Conservation (phyloP, 2,888 invertebrate species). For the Drosophila flavopinicola region DNA sequence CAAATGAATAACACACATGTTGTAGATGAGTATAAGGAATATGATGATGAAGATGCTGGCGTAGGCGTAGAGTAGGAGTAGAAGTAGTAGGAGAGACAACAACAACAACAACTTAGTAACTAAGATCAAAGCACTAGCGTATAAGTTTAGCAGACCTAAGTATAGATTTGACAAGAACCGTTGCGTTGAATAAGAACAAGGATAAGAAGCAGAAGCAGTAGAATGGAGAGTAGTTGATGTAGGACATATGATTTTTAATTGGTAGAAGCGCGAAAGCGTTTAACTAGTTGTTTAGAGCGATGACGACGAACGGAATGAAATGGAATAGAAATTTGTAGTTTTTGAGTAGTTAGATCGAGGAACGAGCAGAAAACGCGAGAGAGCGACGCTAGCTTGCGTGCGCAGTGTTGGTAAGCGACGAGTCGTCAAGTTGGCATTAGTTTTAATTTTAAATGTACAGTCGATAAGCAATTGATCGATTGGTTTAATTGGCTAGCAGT, state of each 20-base stretch:
- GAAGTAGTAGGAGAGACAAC: conserved; percentile 41
- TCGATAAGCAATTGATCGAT: conserved; percentile 9
- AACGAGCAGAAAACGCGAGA: background rate
- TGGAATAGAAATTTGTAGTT: conserved; percentile 54
- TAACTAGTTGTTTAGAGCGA: conserved; percentile 43
- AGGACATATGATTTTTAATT: conserved; percentile 63
- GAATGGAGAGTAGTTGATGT: conserved; percentile 38
- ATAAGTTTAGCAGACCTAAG: conserved; percentile 67
- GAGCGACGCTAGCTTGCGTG: conserved; percentile 7
- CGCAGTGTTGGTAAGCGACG: conserved; percentile 51
- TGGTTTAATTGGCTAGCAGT: conserved; percentile 11
- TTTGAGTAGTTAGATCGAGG: conserved; percentile 66
- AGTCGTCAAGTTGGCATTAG: conserved; percentile 52
- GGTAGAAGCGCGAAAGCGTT: conserved; percentile 44
- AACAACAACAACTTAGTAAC: conserved; percentile 46
- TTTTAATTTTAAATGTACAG: conserved; percentile 40
- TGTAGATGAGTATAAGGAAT: conserved; percentile 27
- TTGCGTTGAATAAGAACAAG: conserved; percentile 38
- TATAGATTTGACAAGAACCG: conserved; percentile 39
- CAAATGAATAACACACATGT: conserved; percentile 28
- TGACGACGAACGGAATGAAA: background rate
- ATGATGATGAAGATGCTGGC: conserved; percentile 19
- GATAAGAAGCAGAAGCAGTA: conserved; percentile 5
- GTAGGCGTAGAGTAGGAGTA: conserved; percentile 36
- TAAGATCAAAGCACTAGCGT: conserved; percentile 72